Percentiles rank a stretch among this genome's conserved stretches.
Evolutionary conservation across 2,113 vertebrate genomes (phyloP).

Genomic region (Ochotona princeps): DNA sequence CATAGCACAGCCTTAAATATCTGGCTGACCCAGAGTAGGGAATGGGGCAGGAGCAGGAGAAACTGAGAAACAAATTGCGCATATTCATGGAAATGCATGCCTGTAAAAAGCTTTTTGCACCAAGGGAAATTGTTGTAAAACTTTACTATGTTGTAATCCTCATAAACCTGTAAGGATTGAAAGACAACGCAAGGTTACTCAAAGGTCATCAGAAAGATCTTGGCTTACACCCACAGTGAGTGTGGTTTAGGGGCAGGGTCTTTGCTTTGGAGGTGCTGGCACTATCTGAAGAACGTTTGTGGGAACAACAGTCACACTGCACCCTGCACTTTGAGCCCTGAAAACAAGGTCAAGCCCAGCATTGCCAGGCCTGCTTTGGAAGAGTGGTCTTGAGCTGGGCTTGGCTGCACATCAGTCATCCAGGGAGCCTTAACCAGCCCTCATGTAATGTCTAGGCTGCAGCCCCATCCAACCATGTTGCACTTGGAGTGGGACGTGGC

Average conservation of each 20-base stretch:
- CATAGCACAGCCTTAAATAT: neutral
- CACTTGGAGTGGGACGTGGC: neutral
- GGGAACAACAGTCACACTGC: rapidly evolving
- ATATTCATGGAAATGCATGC: neutral
- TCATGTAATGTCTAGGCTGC: neutral
- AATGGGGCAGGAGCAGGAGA: neutral
- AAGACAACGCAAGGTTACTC: neutral
- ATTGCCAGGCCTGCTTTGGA: neutral
- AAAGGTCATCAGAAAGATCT: neutral
- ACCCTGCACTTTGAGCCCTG: neutral
- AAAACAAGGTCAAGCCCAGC: neutral
- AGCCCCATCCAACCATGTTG: neutral
- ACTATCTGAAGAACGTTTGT: rapidly evolving
- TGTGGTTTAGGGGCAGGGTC: rapidly evolving
- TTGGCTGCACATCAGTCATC: neutral
- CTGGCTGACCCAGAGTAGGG: neutral
- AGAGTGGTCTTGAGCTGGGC: neutral
- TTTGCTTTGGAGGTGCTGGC: neutral
- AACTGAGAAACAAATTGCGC: neutral
- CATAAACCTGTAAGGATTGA: neutral
- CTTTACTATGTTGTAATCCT: neutral
- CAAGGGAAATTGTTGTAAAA: neutral
- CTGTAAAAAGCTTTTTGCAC: neutral
- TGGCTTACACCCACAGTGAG: neutral
- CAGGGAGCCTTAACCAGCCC: neutral